These are phyloP conservation scores for Lacerta agilis DNA, from an alignment of 2,797 vertebrate genomes.

Conservation along the genomic window DNA sequence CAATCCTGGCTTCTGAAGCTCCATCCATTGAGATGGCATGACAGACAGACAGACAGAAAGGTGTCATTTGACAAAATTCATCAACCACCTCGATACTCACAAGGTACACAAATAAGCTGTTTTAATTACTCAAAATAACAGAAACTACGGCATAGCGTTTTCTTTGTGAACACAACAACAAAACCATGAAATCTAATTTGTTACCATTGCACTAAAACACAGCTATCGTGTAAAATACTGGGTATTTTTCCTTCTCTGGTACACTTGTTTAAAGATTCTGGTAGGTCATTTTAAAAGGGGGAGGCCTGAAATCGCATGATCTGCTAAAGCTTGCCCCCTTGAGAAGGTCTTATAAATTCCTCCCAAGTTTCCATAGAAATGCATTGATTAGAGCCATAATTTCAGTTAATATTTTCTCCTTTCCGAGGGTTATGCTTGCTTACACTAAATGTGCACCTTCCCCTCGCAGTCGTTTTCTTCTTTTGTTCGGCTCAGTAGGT, in stretches of 20 bases:
- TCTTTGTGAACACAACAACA: constrained; percentile 36
- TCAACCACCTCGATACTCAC: background rate
- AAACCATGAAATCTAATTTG: constrained; percentile 51
- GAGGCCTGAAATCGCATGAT: constrained; percentile 1
- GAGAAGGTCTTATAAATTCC: constrained; percentile 78
- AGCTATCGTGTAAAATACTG: constrained; percentile 38
- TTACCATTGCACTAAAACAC: constrained; percentile 53
- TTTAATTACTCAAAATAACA: constrained; percentile 41
- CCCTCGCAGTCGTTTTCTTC: constrained; percentile 79
- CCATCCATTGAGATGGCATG: background rate
- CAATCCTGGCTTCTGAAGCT: background rate
- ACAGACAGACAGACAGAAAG: background rate
- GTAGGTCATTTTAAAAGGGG: constrained; percentile 24
- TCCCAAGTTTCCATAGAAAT: constrained; percentile 90
- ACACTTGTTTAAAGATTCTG: constrained; percentile 53
- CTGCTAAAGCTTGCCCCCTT: constrained; percentile 58
- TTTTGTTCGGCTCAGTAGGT: constrained; percentile 94
- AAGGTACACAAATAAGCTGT: constrained; percentile 18
- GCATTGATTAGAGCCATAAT: constrained; percentile 90
- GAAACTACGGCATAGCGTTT: constrained; percentile 24
- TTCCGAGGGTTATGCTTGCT: constrained; percentile 82
- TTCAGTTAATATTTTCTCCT: constrained; percentile 87
- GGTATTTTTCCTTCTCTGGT: background rate
- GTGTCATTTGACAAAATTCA: constrained; percentile 2
- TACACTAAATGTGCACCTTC: constrained; percentile 81